phyloP scores from a whole-genome alignment of 2,888 invertebrate species.

The Cryptophagus acutangulus region DNA sequence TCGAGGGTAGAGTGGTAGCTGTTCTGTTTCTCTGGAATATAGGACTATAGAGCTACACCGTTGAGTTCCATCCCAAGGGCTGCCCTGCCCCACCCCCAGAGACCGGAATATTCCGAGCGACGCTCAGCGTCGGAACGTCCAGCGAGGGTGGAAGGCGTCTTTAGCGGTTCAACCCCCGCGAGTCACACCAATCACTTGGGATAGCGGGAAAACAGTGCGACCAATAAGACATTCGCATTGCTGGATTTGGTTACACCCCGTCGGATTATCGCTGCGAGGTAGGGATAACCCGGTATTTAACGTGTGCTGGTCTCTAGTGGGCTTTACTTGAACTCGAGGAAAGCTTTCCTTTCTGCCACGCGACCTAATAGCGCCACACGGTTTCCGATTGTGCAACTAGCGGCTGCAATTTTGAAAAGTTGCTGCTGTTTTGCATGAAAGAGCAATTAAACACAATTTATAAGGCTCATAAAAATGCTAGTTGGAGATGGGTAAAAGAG shows the following conservation, averaged over 20 bases:
- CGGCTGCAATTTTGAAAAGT: no score
- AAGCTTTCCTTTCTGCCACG: slow-evolving; percentile 28
- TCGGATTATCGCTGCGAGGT: slow-evolving; percentile 28
- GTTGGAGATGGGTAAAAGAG: slow-evolving; percentile 34
- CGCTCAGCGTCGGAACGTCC: slow-evolving; percentile 38
- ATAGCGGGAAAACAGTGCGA: slow-evolving; percentile 27
- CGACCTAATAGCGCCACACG: slow-evolving; percentile 31
- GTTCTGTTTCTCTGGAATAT: slow-evolving; percentile 17
- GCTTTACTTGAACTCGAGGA: slow-evolving; percentile 13
- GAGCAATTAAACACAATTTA: slow-evolving; percentile 49
- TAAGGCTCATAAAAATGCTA: slow-evolving; percentile 46
- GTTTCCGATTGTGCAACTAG: no score
- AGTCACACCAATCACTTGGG: slow-evolving; percentile 39
- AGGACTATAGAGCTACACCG: slow-evolving; percentile 13
- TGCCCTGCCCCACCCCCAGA: slow-evolving; percentile 53
- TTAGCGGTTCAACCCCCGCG: slow-evolving; percentile 30
- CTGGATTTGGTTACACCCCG: slow-evolving; percentile 33
- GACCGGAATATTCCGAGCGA: slow-evolving; percentile 40
- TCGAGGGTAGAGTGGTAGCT: slow-evolving; percentile 39
- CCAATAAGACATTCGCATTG: slow-evolving; percentile 31
- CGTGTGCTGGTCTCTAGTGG: slow-evolving; percentile 45
- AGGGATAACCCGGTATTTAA: slow-evolving; percentile 23
- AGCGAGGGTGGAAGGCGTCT: slow-evolving; percentile 35
- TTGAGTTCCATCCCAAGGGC: slow-evolving; percentile 50
- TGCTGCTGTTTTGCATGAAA: slow-evolving; percentile 42